Evolutionary conservation across 2,797 vertebrate genomes (phyloP), one percentile per base, ranked within the genome.

Genomic region (Sebastes baramenuke): DNA sequence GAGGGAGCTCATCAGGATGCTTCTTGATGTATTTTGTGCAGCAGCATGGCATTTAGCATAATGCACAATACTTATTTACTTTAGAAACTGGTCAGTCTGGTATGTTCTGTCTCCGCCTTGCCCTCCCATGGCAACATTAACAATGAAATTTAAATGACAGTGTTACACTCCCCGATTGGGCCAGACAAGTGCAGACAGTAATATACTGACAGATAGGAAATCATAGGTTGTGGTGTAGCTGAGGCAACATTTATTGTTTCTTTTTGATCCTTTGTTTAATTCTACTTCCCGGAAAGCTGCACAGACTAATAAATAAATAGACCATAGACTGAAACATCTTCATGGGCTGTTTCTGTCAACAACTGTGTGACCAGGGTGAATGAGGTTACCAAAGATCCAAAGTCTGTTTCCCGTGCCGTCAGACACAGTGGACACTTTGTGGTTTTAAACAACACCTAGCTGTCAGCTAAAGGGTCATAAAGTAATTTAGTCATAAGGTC

Each of bases 391-490:
- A 66, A 22, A 6, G 58, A 25, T 49, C 22, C 34, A 66, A 79
- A 81, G 72, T 87, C 59, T 83, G 34, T 38, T 67, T 12, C 13
- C 27, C 52, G 20, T 49, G 24, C 9, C 7, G 4, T 12, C 14
- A 34, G 9, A 72, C 59, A 29, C 34, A 30, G 49, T 32, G 67
- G 56, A 34, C 59, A 67, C 49, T 32, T 55, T 25, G 34, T 34
- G 32, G 22, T 58, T 12, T 79, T n/a, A 12, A 16, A 69, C 32
- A 24, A 61, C 36, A 38, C 55, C n/a, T 65, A 81, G 69, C 78
- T 67, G 55, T 60, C 56, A 42, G 56, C 5, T 64, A 16, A 60
- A 75, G 20, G 71, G 20, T 67, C 69, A 65, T 16, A 14, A 69
- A 60, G 49, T 38, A 38, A 38, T 38, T 38, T 38, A 0, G 36